A percentile compares a stretch with the other conserved stretches of the same genome.
phyloP scores from a whole-genome alignment of 2,113 vertebrate genomes.

The Telmatochromis brichardi region DNA sequence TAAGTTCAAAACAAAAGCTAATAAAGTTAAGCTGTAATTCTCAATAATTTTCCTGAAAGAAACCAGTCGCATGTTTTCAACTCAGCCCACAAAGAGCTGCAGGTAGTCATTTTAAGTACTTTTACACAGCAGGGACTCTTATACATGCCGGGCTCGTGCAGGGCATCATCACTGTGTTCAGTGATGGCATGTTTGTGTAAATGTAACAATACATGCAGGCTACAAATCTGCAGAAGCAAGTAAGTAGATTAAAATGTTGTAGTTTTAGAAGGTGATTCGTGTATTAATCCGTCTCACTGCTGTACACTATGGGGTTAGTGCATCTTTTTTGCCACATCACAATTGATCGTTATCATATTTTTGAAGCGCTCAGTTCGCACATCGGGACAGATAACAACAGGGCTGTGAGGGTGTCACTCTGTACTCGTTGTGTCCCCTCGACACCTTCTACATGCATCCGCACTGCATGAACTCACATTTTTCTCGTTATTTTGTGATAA shows the following conservation, averaged over 20 bases:
- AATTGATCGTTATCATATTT: background rate
- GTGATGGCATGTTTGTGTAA: background rate
- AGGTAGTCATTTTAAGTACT: background rate
- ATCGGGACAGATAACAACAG: background rate
- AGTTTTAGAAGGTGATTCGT: background rate
- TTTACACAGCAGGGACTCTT: constrained; percentile 15
- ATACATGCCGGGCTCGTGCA: constrained; percentile 6
- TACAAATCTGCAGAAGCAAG: background rate
- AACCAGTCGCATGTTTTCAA: background rate
- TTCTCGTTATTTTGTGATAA: background rate
- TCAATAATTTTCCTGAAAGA: background rate
- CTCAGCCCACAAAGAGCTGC: background rate
- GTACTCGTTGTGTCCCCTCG: background rate
- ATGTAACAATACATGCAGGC: background rate
- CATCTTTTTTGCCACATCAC: background rate
- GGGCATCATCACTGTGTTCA: background rate
- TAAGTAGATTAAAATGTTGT: background rate
- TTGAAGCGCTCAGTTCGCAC: background rate
- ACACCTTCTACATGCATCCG: background rate
- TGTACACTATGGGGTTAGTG: background rate
- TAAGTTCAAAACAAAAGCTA: background rate
- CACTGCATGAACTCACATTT: background rate
- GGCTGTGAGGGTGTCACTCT: background rate
- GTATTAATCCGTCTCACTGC: background rate
- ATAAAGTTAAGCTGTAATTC: background rate